Conservation (phyloP, 2,888 invertebrate species). For the Matsumyia berberina region DNA sequence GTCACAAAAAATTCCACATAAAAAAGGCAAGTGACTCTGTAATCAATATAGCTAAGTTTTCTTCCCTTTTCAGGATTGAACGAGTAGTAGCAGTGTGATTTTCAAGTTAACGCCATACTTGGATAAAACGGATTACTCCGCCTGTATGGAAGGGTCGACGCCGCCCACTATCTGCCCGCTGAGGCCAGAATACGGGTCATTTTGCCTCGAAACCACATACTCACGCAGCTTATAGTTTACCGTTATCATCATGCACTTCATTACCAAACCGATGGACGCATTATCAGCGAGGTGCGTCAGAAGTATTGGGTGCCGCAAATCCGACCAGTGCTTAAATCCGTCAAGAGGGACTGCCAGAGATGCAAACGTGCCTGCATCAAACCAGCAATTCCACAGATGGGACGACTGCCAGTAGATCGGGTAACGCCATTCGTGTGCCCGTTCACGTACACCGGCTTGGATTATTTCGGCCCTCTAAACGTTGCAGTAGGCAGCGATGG, state of each 20-base stretch:
- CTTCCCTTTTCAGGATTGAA: background rate
- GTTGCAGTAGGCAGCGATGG: background rate
- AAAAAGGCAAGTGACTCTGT: background rate
- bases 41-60: constrained; percentile 1
- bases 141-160: no score
- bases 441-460: background rate
- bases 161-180: no score
- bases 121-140: no score
- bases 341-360: background rate
- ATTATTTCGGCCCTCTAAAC: background rate
- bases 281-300: background rate
- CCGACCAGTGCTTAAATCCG: background rate
- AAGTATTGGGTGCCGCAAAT: background rate
- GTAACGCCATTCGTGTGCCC: background rate
- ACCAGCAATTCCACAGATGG: background rate
- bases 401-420: background rate
- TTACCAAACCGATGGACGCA: background rate
- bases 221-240: no score
- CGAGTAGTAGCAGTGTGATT: background rate
- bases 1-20: background rate
- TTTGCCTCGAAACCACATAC: no score
- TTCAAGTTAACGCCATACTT: no score
- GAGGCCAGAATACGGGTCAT: no score
- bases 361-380: background rate
- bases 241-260: no score